Conservation (phyloP, 2,113 vertebrate species). For the Nipponia nippon region DNA sequence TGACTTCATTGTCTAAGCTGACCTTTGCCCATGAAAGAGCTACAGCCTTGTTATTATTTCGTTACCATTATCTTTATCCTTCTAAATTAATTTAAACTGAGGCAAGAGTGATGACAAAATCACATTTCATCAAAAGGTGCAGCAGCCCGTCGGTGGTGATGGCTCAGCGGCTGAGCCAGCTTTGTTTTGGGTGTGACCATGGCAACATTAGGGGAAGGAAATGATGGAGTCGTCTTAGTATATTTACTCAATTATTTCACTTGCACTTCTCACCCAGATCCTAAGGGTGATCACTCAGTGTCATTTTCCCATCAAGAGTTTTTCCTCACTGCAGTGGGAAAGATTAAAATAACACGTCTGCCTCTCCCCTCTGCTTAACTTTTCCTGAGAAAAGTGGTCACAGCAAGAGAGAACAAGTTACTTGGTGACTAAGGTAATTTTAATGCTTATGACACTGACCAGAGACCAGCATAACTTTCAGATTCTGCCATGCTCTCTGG, state of each 20-base stretch:
- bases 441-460: background rate
- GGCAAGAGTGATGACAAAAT: background rate
- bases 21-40: background rate
- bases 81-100: background rate
- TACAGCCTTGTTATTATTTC: background rate
- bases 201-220: conserved; percentile 42
- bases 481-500: background rate
- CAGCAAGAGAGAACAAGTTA: background rate
- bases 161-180: background rate
- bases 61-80: background rate
- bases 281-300: background rate
- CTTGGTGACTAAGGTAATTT: background rate
- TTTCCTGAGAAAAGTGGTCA: background rate
- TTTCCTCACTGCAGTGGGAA: background rate
- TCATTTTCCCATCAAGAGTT: conserved; percentile 2
- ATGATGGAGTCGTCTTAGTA: background rate
- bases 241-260: conserved; percentile 51
- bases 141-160: background rate
- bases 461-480: background rate
- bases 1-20: background rate
- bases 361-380: background rate
- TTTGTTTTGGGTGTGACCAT: conserved; percentile 39
- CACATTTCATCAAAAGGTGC: background rate
- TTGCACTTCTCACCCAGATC: conserved; percentile 32
- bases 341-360: background rate